These are phyloP conservation scores for Centruroides vittatus DNA, from an alignment of 1,140 invertebrate genomes.

Conservation along the genomic window DNA sequence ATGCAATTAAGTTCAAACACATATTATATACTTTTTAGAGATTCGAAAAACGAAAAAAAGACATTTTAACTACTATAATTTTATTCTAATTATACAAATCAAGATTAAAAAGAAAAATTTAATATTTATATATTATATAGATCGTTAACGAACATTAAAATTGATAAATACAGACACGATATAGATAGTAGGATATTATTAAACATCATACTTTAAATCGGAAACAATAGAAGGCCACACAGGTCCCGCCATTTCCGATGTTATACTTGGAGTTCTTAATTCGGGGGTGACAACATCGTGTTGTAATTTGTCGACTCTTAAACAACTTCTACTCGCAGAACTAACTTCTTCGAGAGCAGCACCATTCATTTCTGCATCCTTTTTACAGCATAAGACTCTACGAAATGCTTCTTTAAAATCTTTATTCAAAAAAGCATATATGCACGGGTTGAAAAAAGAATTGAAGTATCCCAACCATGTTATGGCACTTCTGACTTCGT, in stretches of 20 bases:
- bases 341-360: slow-evolving; percentile 3
- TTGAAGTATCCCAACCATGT: slow-evolving; percentile 89
- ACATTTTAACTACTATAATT: too few species aligned
- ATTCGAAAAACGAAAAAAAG: too few species aligned
- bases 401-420: slow-evolving; percentile 86
- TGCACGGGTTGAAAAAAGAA: slow-evolving; percentile 73
- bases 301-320: not conserved
- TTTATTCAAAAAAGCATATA: slow-evolving; percentile 78
- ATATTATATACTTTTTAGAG: too few species aligned
- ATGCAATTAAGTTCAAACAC: too few species aligned
- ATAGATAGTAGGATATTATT: too few species aligned
- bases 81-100: too few species aligned
- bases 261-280: slow-evolving; percentile 6
- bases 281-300: not conserved
- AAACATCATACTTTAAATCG: too few species aligned
- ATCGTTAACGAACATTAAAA: too few species aligned
- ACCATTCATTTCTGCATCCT: not conserved
- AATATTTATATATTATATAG: too few species aligned
- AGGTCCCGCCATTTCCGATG: slow-evolving; percentile 1
- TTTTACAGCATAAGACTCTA: slow-evolving; percentile 59
- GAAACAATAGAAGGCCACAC: too few species aligned
- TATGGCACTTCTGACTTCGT: slow-evolving; percentile 35
- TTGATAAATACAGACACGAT: too few species aligned
- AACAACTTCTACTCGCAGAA: not conserved
- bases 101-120: too few species aligned